Evolutionary conservation across 2,113 vertebrate species (phyloP), one percentile per base, ranked within the genome.

Genomic region (Sinocyclocheilus rhinocerous): DNA sequence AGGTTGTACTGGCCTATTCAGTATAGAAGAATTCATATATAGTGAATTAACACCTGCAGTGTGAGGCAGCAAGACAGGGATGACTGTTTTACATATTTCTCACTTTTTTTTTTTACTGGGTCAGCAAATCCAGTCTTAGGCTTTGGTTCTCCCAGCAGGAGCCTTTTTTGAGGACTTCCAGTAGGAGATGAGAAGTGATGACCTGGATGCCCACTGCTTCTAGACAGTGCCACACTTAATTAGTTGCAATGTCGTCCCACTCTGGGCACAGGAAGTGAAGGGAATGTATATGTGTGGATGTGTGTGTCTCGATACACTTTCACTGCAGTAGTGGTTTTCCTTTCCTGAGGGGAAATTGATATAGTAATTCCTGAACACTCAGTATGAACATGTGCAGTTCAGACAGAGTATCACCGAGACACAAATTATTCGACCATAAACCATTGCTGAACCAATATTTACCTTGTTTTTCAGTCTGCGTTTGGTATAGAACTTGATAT

Each of bases 311-410:
- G 3, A 36, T 77, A 52, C 45, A 61, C 63, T 81, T 4, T 26
- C 24, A 81, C 78, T 24, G 78, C 79, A 78, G 87, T 75, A 29
- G 42, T 39, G 22, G 29, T 59, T 83, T 80, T 67, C 73, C 65
- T 84, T 29, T 55, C 85, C 84, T 81, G 57, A 48, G 81, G 67
- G n/a, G 81, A 84, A 89, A 84, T 86, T 86, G 24, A 86, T 50
- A 84, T 13, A 81, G 85, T 80, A 86, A 84, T 81, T 76, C 57
- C 29, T 76, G 48, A 84, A 77, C 24, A 84, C 67, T 45, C 48
- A 16, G 20, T 57, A 73, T 20, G 57, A 73, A 7, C 16, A 24
- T 86, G 81, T 83, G 67, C 29, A 63, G 26, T 80, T 83, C 18
- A 26, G 65, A 18, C 29, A 45, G 59, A 69, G 36, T 48, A 50